phyloP scores from a whole-genome alignment of 2,888 invertebrate genomes.

The Laspeyria flexula region DNA sequence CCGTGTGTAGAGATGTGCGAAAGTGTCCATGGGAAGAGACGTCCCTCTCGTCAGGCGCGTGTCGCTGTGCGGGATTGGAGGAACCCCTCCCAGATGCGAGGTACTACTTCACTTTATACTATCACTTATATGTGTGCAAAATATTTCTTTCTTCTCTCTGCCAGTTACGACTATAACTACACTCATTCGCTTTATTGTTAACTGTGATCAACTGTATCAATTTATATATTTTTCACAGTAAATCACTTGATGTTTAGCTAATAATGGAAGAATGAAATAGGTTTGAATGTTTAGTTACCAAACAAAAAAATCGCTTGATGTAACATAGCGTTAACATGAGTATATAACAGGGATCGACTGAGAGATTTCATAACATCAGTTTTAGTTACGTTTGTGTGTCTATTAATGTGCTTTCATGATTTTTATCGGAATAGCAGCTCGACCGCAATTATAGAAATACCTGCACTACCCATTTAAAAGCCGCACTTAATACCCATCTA shows the following conservation, averaged over 20 bases:
- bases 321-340: not conserved
- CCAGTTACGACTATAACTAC: constrained; percentile 24
- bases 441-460: not conserved
- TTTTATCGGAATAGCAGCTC: not conserved
- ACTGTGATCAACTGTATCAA: constrained; percentile 24
- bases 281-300: not conserved
- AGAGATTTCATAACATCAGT: constrained; percentile 1
- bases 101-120: constrained; percentile 49
- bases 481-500: too few relatives aligned
- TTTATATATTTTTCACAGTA: constrained; percentile 5
- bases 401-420: constrained; percentile 36
- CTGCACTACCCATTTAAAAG: not conserved
- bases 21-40: constrained; percentile 65
- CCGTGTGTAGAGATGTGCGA: constrained; percentile 54
- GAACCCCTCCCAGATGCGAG: constrained; percentile 59
- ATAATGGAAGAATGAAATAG: not conserved
- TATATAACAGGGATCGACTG: not conserved
- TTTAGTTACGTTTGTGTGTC: constrained; percentile 27
- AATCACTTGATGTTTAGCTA: constrained; percentile 37
- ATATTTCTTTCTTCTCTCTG: constrained; percentile 41
- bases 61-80: constrained; percentile 63
- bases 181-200: constrained; percentile 40
- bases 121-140: constrained; percentile 38
- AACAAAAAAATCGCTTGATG: not conserved
- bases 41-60: constrained; percentile 63